A percentile compares a stretch with the other conserved stretches of the same genome.
Evolutionary conservation across 2,797 vertebrate genomes (phyloP).

Genomic region (Gymnothorax reevesii): DNA sequence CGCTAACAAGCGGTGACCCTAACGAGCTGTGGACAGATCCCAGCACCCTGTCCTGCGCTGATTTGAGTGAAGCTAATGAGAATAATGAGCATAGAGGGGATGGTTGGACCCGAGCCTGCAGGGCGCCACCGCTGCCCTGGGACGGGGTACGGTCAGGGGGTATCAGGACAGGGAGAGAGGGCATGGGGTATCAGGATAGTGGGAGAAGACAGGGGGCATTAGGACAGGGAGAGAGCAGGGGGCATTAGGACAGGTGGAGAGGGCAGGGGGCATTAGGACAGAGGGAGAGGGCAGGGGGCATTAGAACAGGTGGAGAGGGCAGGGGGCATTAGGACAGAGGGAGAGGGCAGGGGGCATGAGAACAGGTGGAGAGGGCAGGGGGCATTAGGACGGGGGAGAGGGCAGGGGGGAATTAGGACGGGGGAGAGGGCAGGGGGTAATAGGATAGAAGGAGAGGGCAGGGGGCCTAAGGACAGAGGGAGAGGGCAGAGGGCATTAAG

Average conservation of each 20-base stretch:
- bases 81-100: slow-evolving; percentile 73
- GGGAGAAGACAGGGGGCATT: slow-evolving; percentile 23
- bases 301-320: too few species aligned
- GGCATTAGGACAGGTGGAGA: slow-evolving; percentile 48
- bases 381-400: slow-evolving; percentile 52
- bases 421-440: slow-evolving; percentile 40
- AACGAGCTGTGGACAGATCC: slow-evolving; percentile 77
- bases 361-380: too few species aligned
- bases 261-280: neutral
- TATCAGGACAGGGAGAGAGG: slow-evolving; percentile 37
- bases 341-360: too few species aligned
- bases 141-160: slow-evolving; percentile 70
- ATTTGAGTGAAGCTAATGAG: slow-evolving; percentile 78
- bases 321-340: too few species aligned
- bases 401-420: too few species aligned
- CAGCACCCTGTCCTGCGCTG: slow-evolving; percentile 72
- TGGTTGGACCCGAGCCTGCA: slow-evolving; percentile 70
- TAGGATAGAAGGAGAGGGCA: too few species aligned
- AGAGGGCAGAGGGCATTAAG: too few species aligned
- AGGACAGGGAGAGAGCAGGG: slow-evolving; percentile 59
- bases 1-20: slow-evolving; percentile 69
- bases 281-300: neutral
- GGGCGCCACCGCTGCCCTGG: slow-evolving; percentile 71
- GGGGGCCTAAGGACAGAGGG: neutral
- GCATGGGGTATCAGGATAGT: neutral